Evolutionary conservation across 1,140 invertebrate genomes (phyloP).

Genomic region (Drosophila quadrilineata): DNA sequence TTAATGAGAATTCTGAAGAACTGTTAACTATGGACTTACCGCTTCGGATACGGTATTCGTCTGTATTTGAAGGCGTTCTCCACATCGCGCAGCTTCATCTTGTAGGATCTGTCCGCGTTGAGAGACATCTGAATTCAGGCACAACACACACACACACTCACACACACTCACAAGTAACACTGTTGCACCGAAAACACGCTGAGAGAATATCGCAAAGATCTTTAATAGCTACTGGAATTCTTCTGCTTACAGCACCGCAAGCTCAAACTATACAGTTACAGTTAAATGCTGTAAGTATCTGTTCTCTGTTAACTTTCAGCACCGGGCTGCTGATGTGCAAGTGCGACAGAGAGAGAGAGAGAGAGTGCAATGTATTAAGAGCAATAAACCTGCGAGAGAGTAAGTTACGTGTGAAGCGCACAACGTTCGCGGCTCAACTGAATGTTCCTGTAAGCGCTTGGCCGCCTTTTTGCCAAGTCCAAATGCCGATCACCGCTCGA

Average conservation of each 20-base stretch:
- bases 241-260: slow-evolving; percentile 4
- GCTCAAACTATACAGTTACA: slow-evolving; percentile 14
- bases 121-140: slow-evolving; percentile 36
- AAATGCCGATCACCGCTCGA: slow-evolving; percentile 19
- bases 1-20: neutral
- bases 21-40: slow-evolving; percentile 57
- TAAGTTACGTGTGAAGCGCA: slow-evolving; percentile 62
- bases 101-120: slow-evolving; percentile 66
- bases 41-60: slow-evolving; percentile 79
- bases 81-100: slow-evolving; percentile 79
- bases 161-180: no score
- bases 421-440: slow-evolving; percentile 75
- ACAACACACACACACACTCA: slow-evolving; percentile 19
- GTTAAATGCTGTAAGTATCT: slow-evolving; percentile 25
- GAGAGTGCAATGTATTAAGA: neutral
- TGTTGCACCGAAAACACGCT: no score
- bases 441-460: slow-evolving; percentile 65
- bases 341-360: slow-evolving; percentile 9
- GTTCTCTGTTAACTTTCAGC: slow-evolving; percentile 15
- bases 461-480: slow-evolving; percentile 75
- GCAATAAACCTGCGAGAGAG: slow-evolving; percentile 7
- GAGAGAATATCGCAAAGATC: slow-evolving; percentile 12
- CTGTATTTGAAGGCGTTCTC: slow-evolving; percentile 79
- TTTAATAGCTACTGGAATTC: slow-evolving; percentile 25
- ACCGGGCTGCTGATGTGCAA: slow-evolving; percentile 16